Base-by-base conservation (phyloP, 2,888 invertebrate species). In the Aporophyla lueneburgensis region DNA sequence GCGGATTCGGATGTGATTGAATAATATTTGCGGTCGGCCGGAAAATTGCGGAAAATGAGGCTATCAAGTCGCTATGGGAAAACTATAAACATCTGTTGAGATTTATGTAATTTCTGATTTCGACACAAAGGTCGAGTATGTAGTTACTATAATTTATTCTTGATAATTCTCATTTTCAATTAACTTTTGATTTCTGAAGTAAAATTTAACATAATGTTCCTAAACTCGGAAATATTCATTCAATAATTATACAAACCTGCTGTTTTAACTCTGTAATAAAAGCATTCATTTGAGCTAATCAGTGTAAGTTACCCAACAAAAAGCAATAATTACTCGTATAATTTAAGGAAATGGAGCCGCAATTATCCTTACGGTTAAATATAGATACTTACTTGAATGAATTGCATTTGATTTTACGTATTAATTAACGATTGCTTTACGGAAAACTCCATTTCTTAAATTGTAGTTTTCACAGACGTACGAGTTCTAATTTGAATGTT, bases 181-280 rank as follows among this genome's bases (percentile, higher is more conserved):
- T 19, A 59, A 16, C 27, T 58, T 56, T 56, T 27, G 16, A 56
- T 27, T 27, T 27, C 3, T 27, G 56, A 4, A 16, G 49, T 1
- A 33, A 27, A 19, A 9, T 59, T 33, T 59, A 33, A 19, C 27
- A 58, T 7, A 16, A 16, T 14, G 43, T 62, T 2, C 19, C 19
- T 5, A 33, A 14, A 53, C 14, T 33, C 5, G 21, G 7, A 12
- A 19, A 70, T 14, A 33, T n/a, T 7, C 5, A 46, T 46, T 46
- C 3, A 46, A 72, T 46, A 68, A 54, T 53, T 0, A 61, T 1
- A n/a, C 61, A 12, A 56, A 14, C 46, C 19, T 56, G 24, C 40
- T 12, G 40, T 46, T 24, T 67, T 76, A 21, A 75, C 43, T 7
- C 5, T n/a, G 51, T 51, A 63, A 59, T 74, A 46, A 33, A 66